A percentile compares a stretch with the other conserved stretches of the same genome.
Evolutionary conservation across 2,888 invertebrate genomes (phyloP).

Genomic region (Griposia aprilina): DNA sequence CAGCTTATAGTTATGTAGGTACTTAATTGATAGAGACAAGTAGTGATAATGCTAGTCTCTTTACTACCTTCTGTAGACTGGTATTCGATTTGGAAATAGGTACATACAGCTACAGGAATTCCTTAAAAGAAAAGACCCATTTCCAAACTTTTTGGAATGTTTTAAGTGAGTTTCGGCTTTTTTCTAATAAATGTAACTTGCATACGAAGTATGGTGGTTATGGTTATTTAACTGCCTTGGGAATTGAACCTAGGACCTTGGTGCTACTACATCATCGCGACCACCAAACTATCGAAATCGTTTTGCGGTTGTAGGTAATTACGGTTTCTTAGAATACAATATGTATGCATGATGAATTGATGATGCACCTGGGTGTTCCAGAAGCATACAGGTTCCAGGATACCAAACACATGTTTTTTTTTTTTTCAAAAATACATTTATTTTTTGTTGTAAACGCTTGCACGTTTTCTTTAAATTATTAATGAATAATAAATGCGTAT

Average conservation of each 20-base stretch:
- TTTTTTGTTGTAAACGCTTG: neutral
- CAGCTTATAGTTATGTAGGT: neutral
- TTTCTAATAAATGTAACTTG: neutral
- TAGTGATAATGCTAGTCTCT: no score
- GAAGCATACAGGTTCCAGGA: neutral
- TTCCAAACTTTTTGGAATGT: neutral
- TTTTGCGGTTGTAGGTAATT: neutral
- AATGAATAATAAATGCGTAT: neutral
- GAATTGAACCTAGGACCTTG: neutral
- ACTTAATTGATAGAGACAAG: slow-evolving; percentile 5
- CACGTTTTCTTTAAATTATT: neutral
- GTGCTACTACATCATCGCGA: neutral
- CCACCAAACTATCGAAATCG: neutral
- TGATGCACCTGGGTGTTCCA: neutral
- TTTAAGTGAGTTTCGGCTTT: neutral
- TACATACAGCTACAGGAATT: neutral
- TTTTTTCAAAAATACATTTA: neutral
- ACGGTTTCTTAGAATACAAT: neutral
- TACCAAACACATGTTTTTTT: neutral
- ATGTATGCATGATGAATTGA: neutral
- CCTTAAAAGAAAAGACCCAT: neutral
- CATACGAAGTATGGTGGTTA: neutral
- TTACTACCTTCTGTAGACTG: neutral
- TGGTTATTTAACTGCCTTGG: no score
- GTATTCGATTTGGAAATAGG: neutral